Evolutionary conservation across 2,113 vertebrate genomes (phyloP), one percentile per base, ranked within the genome.

Genomic region (Cromileptes altivelis): DNA sequence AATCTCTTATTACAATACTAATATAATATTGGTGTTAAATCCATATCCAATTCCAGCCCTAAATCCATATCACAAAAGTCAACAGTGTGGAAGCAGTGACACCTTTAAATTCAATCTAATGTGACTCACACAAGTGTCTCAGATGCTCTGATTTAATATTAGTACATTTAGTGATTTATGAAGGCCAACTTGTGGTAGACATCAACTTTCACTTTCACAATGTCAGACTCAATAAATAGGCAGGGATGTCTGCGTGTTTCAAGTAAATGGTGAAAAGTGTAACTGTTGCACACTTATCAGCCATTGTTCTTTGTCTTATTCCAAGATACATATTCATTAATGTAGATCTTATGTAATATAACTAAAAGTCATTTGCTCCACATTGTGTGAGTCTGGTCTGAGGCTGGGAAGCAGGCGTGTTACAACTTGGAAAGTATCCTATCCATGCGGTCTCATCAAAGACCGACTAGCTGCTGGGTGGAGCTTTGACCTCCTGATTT

Each of bases 141-240:
- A 0, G 37, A 42, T 49, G 18, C 49, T 23, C 33, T 60, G 65
- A 78, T 61, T 50, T 81, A 25, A 58, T 75, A 15, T 76, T 33
- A n/a, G 4, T 23, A 8, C 49, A 25, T 49, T 45, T 0, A 65
- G 8, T 70, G 7, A 45, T 64, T 70, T 49, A 11, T 74, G 0
- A 45, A 0, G 33, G 30, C 47, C 30, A 52, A 10, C 10, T n/a
- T 27, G 53, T 25, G 17, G 45, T 7, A 27, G 19, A 4, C 4
- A 52, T 57, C 49, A 33, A 69, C 75, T 89, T 90, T 90, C 82
- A 81, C 81, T 90, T 91, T 87, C 73, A 75, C 50, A 76, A 17
- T 49, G 62, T 58, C 30, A 47, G 21, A 1, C 1, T 21, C 11
- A 40, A 25, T 55, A 14, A 57, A 19, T 2, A 12, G 10, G 1